Evolutionary conservation across 2,888 invertebrate genomes (phyloP).

Genomic region (Itoplectis maculator): DNA sequence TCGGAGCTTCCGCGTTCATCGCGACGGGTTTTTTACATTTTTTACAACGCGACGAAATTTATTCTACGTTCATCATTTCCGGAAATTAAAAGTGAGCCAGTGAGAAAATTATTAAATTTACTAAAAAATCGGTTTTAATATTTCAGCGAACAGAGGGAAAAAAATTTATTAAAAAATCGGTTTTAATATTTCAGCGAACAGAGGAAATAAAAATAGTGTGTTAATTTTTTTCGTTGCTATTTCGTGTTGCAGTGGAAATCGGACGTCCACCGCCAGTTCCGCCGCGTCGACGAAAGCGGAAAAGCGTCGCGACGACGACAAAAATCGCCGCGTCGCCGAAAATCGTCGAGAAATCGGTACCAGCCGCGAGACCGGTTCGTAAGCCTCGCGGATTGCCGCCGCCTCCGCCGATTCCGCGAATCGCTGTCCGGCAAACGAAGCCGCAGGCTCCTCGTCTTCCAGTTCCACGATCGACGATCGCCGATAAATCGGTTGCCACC

Average conservation of each 20-base stretch:
- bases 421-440: constrained; percentile 54
- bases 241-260: constrained; percentile 74
- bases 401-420: constrained; percentile 67
- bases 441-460: too few species aligned
- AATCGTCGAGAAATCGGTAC: constrained; percentile 21
- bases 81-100: constrained; percentile 72
- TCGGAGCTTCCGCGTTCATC: constrained; percentile 72
- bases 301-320: constrained; percentile 65
- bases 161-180: neutral
- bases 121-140: neutral
- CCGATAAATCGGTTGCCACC: constrained; percentile 44
- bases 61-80: constrained; percentile 49
- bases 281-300: constrained; percentile 80
- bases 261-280: constrained; percentile 80
- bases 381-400: constrained; percentile 71
- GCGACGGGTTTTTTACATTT: constrained; percentile 24
- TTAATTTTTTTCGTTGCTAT: neutral
- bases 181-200: neutral
- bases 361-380: constrained; percentile 61
- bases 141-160: too few species aligned
- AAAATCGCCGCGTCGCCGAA: constrained; percentile 61
- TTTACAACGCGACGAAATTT: constrained; percentile 28
- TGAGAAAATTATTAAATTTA: neutral
- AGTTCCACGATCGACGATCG: neutral
- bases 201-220: neutral